Base-by-base conservation (phyloP, 2,113 vertebrate genomes). In the Brienomyrus brachyistius region DNA sequence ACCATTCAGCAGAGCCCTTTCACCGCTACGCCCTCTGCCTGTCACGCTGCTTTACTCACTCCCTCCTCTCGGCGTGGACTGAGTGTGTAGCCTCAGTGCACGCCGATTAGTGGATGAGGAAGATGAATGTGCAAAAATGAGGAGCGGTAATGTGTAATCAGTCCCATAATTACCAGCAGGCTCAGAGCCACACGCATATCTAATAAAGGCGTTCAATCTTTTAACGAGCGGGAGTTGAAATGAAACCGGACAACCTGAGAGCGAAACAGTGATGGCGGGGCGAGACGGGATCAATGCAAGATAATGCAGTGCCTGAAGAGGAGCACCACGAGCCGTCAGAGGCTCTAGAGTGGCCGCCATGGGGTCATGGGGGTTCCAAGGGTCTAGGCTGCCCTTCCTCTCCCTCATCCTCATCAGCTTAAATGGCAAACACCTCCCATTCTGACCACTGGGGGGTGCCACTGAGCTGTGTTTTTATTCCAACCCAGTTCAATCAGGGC, bases 141-240 rank as follows among this genome's bases (percentile, higher is more conserved):
- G 56, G 9, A 43, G 52, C 87, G 17, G 87, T 88, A 66, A 88
- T 66, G 54, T 43, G 87, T 66, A 62, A 59, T 59, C 35, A 62
- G 54, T 43, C 56, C 56, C 40, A 9, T 45, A 62, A 88, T 88
- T 59, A 62, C 54, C 31, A 9, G 17, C 35, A 23, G 35, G 54
- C 87, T 43, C 87, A 66, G 52, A 56, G 54, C 50, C 50, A 6
- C 51, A 35, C 27, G 51, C 48, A 66, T 9, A 66, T 56, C 87
- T 62, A 88, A 88, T 66, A 56, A 88, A 48, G 43, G 43, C 52
- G n/a, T 62, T 88, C 35, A 66, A 66, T 88, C 35, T 88, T 62
- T 47, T 88, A 62, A 88, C 35, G 31, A 45, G 87, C 23, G 19
- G 40, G 56, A 88, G 35, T 7, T 88, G 40, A 66, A 88, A 62